Percentiles rank a stretch among this genome's conserved stretches.
phyloP scores from a whole-genome alignment of 2,797 vertebrate species.

The Sebastes miniatus region DNA sequence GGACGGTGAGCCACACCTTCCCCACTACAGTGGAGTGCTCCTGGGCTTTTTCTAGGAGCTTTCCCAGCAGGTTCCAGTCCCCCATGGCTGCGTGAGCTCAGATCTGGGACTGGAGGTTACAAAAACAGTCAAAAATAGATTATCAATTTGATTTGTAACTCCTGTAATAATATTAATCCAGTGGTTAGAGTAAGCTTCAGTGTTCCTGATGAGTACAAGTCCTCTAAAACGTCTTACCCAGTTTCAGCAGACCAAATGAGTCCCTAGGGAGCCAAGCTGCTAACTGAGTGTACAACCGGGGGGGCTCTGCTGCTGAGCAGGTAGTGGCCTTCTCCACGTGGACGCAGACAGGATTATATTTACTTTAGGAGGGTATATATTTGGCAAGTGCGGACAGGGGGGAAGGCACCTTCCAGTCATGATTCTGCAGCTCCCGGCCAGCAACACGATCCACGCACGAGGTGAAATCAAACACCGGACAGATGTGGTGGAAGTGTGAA shows the following conservation, averaged over 20 bases:
- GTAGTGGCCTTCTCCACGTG: conserved; percentile 51
- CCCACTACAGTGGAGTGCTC: conserved; percentile 90
- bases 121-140: background rate
- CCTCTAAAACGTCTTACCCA: conserved; percentile 24
- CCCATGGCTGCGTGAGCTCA: conserved; percentile 81
- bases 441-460: conserved; percentile 54
- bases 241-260: conserved; percentile 34
- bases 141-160: background rate
- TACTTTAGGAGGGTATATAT: conserved; percentile 76
- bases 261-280: conserved; percentile 17
- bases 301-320: conserved; percentile 35
- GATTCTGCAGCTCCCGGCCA: conserved; percentile 49
- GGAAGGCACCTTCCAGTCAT: conserved; percentile 55
- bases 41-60: conserved; percentile 89
- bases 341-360: conserved; percentile 70
- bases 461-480: conserved; percentile 64
- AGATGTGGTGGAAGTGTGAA: conserved; percentile 43
- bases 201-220: background rate
- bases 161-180: background rate
- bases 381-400: conserved; percentile 75
- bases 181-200: background rate
- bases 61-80: conserved; percentile 90
- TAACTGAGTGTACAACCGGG: background rate
- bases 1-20: conserved; percentile 90
- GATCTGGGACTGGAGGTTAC: conserved; percentile 26